phyloP scores from a whole-genome alignment of 2,797 vertebrate genomes.

The Sphenopsis melanotis region DNA sequence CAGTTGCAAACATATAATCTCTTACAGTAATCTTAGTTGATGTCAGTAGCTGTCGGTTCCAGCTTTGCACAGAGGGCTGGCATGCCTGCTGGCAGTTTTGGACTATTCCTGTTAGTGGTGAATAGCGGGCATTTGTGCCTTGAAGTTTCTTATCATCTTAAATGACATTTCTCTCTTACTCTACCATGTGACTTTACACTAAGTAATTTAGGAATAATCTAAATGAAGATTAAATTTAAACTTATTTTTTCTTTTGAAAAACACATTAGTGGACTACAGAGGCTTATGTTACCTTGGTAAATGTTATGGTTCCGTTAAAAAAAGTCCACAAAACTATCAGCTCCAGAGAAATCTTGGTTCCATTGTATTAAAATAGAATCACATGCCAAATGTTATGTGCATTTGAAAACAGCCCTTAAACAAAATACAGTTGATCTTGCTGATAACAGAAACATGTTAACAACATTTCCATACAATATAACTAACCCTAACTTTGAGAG shows the following conservation, averaged over 20 bases:
- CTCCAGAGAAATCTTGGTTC: not conserved
- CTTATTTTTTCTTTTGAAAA: not conserved
- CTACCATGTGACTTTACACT: not conserved
- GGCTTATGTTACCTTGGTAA: not conserved
- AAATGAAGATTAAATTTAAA: not conserved
- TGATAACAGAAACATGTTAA: not conserved
- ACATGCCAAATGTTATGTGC: not conserved
- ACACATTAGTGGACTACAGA: not conserved
- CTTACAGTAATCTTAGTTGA: not conserved
- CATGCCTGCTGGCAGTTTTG: not conserved
- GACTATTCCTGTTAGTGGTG: not conserved
- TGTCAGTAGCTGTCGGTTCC: not conserved
- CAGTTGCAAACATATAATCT: not conserved
- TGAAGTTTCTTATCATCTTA: not conserved
- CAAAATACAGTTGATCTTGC: not conserved
- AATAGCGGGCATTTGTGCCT: not conserved
- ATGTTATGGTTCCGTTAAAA: not conserved
- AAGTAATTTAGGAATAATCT: not conserved
- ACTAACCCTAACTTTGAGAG: not conserved
- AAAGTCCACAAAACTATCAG: not conserved
- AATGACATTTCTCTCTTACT: not conserved
- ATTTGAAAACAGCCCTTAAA: not conserved
- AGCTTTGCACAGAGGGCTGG: not conserved
- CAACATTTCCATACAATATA: not conserved
- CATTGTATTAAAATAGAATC: not conserved